phyloP scores from a whole-genome alignment of 2,113 vertebrate species.

The Gasterosteus aculeatus region DNA sequence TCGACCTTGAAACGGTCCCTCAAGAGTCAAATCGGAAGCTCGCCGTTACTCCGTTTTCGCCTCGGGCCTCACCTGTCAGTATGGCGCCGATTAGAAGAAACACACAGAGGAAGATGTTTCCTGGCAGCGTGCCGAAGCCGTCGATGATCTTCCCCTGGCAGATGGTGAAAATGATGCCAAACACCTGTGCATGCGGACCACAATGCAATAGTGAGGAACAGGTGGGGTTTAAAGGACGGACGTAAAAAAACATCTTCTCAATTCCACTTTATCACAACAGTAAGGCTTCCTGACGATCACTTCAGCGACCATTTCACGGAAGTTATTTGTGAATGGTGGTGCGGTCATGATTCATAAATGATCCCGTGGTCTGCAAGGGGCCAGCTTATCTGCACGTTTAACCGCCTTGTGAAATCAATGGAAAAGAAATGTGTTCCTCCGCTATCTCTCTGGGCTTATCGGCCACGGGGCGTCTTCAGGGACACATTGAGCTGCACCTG shows the following conservation, averaged over 20 bases:
- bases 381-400: not conserved
- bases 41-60: constrained; percentile 9
- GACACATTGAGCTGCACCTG: constrained; percentile 81
- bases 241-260: not conserved
- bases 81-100: constrained; percentile 88
- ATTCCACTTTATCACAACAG: not conserved
- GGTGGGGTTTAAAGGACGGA: not conserved
- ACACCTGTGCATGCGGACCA: constrained; percentile 82
- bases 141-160: constrained; percentile 91
- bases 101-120: constrained; percentile 92
- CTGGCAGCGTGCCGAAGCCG: constrained; percentile 79
- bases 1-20: not conserved
- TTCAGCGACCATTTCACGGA: not conserved
- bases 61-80: constrained; percentile 85
- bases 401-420: not conserved
- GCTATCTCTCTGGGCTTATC: not conserved
- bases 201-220: not conserved
- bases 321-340: not conserved
- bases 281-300: not conserved
- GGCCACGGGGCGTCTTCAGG: not conserved
- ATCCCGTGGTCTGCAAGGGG: not conserved
- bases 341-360: not conserved
- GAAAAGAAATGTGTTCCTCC: not conserved
- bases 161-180: constrained; percentile 95
- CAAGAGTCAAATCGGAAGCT: constrained; percentile 1